Evolutionary conservation across 2,113 vertebrate genomes (phyloP).

Genomic region (Tamias sibiricus): DNA sequence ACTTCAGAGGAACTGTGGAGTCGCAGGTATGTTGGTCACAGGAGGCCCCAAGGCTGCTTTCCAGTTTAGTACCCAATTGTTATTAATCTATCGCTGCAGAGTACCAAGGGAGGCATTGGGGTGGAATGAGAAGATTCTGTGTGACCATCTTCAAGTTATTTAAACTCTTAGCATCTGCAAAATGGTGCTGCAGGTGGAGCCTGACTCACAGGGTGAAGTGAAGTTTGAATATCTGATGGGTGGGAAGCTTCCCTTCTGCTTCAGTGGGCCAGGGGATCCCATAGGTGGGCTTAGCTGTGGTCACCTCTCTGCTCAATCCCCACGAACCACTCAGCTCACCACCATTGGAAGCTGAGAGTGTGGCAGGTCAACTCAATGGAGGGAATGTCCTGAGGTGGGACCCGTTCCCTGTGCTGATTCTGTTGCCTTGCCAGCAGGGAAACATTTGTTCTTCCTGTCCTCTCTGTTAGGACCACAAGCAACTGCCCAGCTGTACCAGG

Average conservation of each 20-base stretch:
- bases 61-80: neutral
- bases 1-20: neutral
- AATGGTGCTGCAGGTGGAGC: neutral
- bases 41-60: neutral
- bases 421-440: too few species aligned
- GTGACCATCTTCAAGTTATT: neutral
- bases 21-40: accelerated
- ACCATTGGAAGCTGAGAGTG: neutral
- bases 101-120: neutral
- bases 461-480: neutral
- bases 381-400: neutral
- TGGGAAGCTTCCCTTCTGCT: neutral
- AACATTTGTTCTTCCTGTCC: neutral
- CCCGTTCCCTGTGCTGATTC: accelerated
- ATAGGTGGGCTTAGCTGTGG: neutral
- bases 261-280: neutral
- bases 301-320: neutral
- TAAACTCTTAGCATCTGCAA: neutral
- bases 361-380: neutral
- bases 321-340: too few species aligned
- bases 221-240: neutral
- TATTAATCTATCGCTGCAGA: neutral
- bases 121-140: neutral
- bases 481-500: neutral
- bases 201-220: neutral